Percentiles rank a stretch among this genome's conserved stretches.
Evolutionary conservation across 35 echinoderm and acorn worm species (phyloP).

Genomic region (Stichopus chloronotus): DNA sequence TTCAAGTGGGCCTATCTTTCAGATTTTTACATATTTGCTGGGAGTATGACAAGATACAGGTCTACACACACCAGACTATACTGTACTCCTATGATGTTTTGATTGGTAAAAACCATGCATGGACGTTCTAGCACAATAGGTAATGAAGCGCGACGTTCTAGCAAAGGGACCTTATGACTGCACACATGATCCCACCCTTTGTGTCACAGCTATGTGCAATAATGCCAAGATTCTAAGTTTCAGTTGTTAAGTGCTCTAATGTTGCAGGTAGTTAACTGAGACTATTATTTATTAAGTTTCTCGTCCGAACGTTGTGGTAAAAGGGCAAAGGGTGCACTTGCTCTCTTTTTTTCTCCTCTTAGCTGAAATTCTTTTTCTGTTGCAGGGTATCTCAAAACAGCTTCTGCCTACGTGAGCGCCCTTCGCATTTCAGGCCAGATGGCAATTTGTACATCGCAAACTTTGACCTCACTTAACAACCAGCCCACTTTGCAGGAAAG

Average conservation of each 20-base stretch:
- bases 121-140: conserved; percentile 16
- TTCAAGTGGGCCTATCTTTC: conserved; percentile 3
- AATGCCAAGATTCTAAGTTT: conserved; percentile 4
- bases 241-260: not conserved
- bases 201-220: conserved; percentile 12
- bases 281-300: not conserved
- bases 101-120: not conserved
- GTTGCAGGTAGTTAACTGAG: not conserved
- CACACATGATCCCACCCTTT: not conserved
- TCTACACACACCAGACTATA: conserved; percentile 9
- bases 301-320: too few relatives aligned
- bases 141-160: conserved; percentile 5
- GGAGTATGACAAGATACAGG: conserved; percentile 7
- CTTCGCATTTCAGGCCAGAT: too few relatives aligned
- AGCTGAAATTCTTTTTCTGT: not conserved
- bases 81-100: not conserved
- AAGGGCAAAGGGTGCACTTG: not conserved
- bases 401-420: too few relatives aligned
- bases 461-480: too few relatives aligned
- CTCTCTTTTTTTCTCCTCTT: conserved; percentile 2
- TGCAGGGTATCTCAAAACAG: too few relatives aligned
- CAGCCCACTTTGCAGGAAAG: too few relatives aligned
- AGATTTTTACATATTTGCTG: conserved; percentile 17
- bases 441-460: too few relatives aligned
- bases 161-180: conserved; percentile 23